Base-by-base conservation (phyloP, 2,113 vertebrate species). In the Psettodes erumei region DNA sequence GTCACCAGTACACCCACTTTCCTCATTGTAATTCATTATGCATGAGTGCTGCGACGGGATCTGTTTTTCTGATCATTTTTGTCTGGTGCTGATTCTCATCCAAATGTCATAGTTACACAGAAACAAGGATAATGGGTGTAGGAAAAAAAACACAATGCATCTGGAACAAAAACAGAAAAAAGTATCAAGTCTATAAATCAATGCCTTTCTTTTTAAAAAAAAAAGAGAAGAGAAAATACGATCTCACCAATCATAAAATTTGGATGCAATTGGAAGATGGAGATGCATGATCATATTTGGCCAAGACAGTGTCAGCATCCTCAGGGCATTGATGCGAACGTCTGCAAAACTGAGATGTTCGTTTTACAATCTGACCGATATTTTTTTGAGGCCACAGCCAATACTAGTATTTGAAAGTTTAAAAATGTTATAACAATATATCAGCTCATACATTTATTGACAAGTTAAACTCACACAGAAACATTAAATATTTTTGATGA, bases 1-100 rank as follows among this genome's bases (percentile, higher is more conserved):
- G 35, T 70, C 81, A 78, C 27, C 50, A 59, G 32, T 48, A 63
- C 56, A 47, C 50, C 62, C 45, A 61, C 45, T 56, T 43, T 53
- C 63, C 53, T 81, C 37, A 40, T 60, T 67, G n/a, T 37, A 43
- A 74, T 78, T 51, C 50, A 74, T 70, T 73, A 73, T 77, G 45
- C 71, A 75, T 64, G 30, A 74, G 64, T 38, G 28, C 10, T 51
- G 72, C 76, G 68, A 48, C 18, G 51, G 60, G 42, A 67, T 73
- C 60, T 61, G 28, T 63, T 71, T 42, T 71, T 55, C 51, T 74
- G 53, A 60, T 69, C 23, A 47, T 79, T 55, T 35, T 13, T 9
- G 25, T 62, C 53, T 82, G 60, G 13, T 25, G 30, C 18, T 8
- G 19, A 59, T 38, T 69, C 8, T 63, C 30, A 27, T 38, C 40